A percentile compares a stretch with the other conserved stretches of the same genome.
Conservation (phyloP, 1,140 invertebrate species). For the Drosophila triauraria region DNA sequence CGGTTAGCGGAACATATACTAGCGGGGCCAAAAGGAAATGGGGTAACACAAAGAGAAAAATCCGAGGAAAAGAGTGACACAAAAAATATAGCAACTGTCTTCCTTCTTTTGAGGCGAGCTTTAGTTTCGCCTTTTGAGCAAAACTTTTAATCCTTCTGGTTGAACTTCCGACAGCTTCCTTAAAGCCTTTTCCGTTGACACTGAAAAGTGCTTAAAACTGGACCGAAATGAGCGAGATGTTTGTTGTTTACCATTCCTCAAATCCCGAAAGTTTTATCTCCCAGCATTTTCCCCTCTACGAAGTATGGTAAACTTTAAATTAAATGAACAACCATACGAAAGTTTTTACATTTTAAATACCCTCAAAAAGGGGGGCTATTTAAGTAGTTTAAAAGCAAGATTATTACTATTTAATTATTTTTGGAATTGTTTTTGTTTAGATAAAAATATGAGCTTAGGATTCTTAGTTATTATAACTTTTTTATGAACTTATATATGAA, state of each 20-base stretch:
- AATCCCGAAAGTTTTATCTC: constrained; percentile 28
- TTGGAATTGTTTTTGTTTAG: neutral
- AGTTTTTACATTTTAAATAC: constrained; percentile 23
- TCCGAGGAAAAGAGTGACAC: neutral
- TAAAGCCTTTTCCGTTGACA: constrained; percentile 61
- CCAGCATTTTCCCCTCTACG: constrained; percentile 7
- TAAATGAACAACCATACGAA: constrained; percentile 33
- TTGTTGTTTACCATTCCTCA: constrained; percentile 62
- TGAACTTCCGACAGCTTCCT: constrained; percentile 59
- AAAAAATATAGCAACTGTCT: constrained; percentile 63
- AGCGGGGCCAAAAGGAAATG: constrained; percentile 7
- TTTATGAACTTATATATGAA: neutral
- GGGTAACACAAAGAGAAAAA: constrained; percentile 8
- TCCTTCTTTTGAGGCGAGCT: constrained; percentile 43
- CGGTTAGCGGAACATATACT: constrained; percentile 27
- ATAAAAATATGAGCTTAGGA: neutral
- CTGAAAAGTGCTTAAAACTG: constrained; percentile 65
- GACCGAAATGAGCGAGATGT: constrained; percentile 37
- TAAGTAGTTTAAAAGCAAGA: neutral
- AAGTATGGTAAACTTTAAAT: constrained; percentile 41
- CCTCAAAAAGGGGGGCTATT: no score
- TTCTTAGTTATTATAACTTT: neutral
- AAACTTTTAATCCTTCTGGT: constrained; percentile 75
- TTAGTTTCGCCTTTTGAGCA: constrained; percentile 55
- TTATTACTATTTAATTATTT: neutral